Conservation (phyloP, 1,140 invertebrate species). For the Aphaenogaster rudis region DNA sequence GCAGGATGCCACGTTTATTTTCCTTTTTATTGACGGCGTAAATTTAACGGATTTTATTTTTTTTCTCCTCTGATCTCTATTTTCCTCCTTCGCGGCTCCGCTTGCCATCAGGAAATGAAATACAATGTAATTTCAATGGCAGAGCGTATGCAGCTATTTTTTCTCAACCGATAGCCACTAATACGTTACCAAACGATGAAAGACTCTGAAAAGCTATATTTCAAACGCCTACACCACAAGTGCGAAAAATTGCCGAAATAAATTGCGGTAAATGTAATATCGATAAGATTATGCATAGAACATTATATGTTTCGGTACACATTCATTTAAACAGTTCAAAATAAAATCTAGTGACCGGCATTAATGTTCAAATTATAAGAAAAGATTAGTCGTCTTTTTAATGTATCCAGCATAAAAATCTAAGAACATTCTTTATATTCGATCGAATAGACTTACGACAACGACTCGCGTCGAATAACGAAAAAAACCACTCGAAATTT, state of each 20-base stretch:
- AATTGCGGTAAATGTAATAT: not conserved
- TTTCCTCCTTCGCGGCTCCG: not conserved
- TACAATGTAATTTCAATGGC: conserved; percentile 46
- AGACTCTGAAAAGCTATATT: conserved; percentile 44
- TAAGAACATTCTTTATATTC: not conserved
- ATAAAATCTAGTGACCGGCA: not conserved
- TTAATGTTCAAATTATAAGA: not conserved
- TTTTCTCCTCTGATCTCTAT: conserved; percentile 10
- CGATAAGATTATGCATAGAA: not conserved
- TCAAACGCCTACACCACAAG: not conserved
- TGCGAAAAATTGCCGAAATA: conserved; percentile 12
- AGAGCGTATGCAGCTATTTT: not conserved
- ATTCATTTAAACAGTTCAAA: not conserved
- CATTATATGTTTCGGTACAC: not conserved
- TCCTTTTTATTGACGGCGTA: conserved; percentile 64
- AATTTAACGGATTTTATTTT: conserved; percentile 69
- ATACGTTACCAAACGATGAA: conserved; percentile 54
- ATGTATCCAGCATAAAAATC: not conserved
- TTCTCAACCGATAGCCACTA: conserved; percentile 32
- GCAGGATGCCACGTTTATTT: conserved; percentile 67
- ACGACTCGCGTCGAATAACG: conserved; percentile 1
- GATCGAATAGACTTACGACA: conserved; percentile 27
- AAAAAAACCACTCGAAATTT: conserved; percentile 44
- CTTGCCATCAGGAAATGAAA: conserved; percentile 54
- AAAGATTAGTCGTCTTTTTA: not conserved